These are phyloP conservation scores for Callosobruchus maculatus DNA, from an alignment of 2,888 invertebrate species.

Conservation along the genomic window DNA sequence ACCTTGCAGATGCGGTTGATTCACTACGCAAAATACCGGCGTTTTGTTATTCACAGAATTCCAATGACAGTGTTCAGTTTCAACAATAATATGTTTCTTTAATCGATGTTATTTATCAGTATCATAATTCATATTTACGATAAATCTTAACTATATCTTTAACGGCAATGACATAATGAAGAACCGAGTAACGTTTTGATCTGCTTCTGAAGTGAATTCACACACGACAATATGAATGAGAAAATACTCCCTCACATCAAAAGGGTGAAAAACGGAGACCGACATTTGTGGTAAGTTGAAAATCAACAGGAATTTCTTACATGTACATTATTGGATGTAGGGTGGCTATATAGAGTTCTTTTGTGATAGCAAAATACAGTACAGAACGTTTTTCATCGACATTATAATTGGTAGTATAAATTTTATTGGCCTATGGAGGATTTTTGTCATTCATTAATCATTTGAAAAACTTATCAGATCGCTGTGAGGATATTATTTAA, in stretches of 20 bases:
- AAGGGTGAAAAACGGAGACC: background rate
- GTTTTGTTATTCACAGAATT: background rate
- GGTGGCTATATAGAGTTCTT: no score
- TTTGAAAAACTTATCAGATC: no score
- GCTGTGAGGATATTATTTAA: no score
- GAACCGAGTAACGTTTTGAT: background rate
- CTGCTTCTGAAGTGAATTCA: background rate
- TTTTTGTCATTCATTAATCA: no score
- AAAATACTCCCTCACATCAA: background rate
- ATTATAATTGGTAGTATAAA: no score
- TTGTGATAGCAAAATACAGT: no score
- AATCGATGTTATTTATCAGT: background rate
- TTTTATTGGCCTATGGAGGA: no score
- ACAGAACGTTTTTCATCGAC: no score
- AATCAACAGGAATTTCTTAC: no score
- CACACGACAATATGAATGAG: background rate
- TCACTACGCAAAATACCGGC: background rate
- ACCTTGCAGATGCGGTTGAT: background rate
- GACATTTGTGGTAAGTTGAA: background rate
- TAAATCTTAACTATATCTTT: background rate
- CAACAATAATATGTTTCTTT: background rate
- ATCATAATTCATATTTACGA: background rate
- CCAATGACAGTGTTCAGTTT: background rate
- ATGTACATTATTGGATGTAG: no score
- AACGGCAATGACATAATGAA: background rate